These are phyloP conservation scores for Papilio helenus DNA, from an alignment of 1,140 invertebrate genomes.

Conservation along the genomic window DNA sequence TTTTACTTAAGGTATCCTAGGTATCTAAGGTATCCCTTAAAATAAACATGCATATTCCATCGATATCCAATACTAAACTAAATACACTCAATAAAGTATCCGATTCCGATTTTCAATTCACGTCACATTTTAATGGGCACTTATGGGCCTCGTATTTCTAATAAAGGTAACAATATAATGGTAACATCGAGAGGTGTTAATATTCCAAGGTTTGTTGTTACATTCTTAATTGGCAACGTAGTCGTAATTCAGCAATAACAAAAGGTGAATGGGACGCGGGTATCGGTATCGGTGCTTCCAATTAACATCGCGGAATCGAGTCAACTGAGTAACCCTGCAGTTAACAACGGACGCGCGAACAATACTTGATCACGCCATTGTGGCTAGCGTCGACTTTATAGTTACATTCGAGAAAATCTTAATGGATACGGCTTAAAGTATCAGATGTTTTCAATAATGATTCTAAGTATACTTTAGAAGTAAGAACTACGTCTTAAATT, in stretches of 20 bases:
- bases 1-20: too few relatives aligned
- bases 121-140: slow-evolving; percentile 31
- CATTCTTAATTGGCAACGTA: slow-evolving; percentile 69
- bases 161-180: slow-evolving; percentile 34
- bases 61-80: not conserved
- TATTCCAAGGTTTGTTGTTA: slow-evolving; percentile 47
- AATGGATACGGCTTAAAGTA: slow-evolving; percentile 69
- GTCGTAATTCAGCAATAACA: slow-evolving; percentile 70
- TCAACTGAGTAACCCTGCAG: slow-evolving; percentile 59
- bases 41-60: not conserved
- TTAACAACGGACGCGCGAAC: slow-evolving; percentile 66
- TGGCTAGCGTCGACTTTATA: slow-evolving; percentile 67
- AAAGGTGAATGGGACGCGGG: slow-evolving; percentile 62
- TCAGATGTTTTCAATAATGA: slow-evolving; percentile 59
- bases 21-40: too few relatives aligned
- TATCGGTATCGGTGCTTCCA: slow-evolving; percentile 74
- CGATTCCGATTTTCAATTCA: slow-evolving; percentile 13
- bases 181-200: slow-evolving; percentile 44
- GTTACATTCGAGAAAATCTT: slow-evolving; percentile 76
- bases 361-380: slow-evolving; percentile 72
- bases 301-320: slow-evolving; percentile 76
- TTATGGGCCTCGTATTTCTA: slow-evolving; percentile 28
- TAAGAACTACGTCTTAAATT: not conserved
- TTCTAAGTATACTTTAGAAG: slow-evolving; percentile 43
- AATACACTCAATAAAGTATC: slow-evolving; percentile 9